Evolutionary conservation across 2,797 vertebrate species (phyloP).

Genomic region (Cottoperca gobio): DNA sequence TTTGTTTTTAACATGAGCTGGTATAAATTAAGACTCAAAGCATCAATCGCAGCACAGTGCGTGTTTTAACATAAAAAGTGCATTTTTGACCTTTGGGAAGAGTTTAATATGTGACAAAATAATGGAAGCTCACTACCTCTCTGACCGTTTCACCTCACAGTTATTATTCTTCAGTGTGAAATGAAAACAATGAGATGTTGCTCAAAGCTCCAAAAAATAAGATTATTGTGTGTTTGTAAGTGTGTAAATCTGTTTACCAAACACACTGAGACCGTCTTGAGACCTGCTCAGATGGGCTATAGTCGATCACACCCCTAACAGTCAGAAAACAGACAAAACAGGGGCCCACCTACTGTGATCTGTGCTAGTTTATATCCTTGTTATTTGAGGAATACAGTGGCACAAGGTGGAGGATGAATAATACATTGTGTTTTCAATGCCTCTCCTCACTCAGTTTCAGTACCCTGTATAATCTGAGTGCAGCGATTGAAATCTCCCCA

Average conservation of each 20-base stretch:
- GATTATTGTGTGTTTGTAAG: not conserved
- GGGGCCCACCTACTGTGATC: conserved; percentile 71
- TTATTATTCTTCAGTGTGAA: not conserved
- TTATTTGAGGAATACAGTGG: conserved; percentile 60
- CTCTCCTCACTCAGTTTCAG: conserved; percentile 14
- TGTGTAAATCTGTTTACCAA: not conserved
- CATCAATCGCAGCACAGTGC: not conserved
- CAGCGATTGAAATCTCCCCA: conserved; percentile 30
- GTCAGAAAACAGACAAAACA: conserved; percentile 50
- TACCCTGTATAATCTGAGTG: conserved; percentile 13
- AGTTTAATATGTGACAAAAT: not conserved
- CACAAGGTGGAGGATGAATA: conserved; percentile 60
- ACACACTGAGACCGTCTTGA: not conserved
- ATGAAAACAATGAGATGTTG: not conserved
- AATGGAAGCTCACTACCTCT: not conserved
- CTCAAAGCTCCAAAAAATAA: not conserved
- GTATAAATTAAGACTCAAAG: not conserved
- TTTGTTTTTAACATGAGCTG: not conserved
- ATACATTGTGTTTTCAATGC: conserved; percentile 47
- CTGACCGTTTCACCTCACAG: conserved; percentile 6
- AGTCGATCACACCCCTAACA: conserved; percentile 51
- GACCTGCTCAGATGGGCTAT: conserved; percentile 29
- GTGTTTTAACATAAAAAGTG: not conserved
- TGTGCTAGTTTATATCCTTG: conserved; percentile 67
- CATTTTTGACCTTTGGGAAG: not conserved